Evolutionary conservation across 2,113 vertebrate species (phyloP), one percentile per base, ranked within the genome.

Genomic region (Diglossa brunneiventris): DNA sequence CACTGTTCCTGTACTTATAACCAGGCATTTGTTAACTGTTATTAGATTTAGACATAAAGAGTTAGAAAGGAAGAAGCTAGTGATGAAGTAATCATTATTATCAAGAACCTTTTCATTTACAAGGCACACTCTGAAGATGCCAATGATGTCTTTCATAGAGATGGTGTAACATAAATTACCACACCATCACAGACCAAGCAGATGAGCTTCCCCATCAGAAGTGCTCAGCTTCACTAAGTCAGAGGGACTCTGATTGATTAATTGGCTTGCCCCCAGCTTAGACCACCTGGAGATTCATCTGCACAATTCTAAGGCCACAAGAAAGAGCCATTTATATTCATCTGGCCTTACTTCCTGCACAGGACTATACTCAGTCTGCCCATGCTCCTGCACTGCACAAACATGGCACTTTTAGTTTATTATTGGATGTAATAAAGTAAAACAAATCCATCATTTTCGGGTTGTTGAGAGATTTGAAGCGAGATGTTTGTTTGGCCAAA

Each of bases 401-500:
- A 77, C 62, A 73, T 14, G 18, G 35, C 30, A 33, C 31, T 76
- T 93, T 90, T 87, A 90, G 67, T 95, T 95, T 94, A 88, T 90
- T 95, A 87, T 73, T 95, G 78, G 70, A 89, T 74, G 42, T 16
- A 90, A 94, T 58, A 85, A 95, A 94, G 67, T 76, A 85, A 85
- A 89, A 56, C 22, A 94, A 90, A 90, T 86, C 79, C 78, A 94
- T 96, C 44, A 78, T 86, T 78, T 93, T 86, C 72, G 90, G 55
- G 52, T 68, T n/a, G 4, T 90, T 78, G 55, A 88, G 67, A 95
- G 52, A 90, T 81, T 83, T 86, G 75, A 70, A 96, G 72, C 66
- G 22, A 94, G 92, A 92, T 85, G 18, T 83, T 88, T 94, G 76
- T 95, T 94, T 95, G 88, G 52, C 64, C 79, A 72, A 83, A 86